Evolutionary conservation across 2,888 invertebrate species (phyloP), one percentile per base, ranked within the genome.

Genomic region (Resseliella maxima): DNA sequence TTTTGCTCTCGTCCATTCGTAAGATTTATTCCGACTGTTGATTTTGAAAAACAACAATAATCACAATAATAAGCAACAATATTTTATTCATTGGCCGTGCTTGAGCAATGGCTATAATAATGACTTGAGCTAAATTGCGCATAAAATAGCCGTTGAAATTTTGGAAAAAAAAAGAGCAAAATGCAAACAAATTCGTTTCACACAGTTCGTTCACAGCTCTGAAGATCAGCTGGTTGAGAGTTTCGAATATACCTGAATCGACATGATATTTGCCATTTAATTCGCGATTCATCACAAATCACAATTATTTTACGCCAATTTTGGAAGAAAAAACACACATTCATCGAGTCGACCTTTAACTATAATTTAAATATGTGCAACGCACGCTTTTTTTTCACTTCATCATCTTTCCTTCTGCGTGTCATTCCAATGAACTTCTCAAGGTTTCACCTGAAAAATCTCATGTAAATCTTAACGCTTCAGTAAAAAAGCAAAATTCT

Each of bases 401-500:
- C 59, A 27, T 15, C 24, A 24, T 15, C 3, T 15, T 59, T 59
- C 24, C 24, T 72, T 24, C 5, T 31, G 72, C 31, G 1, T 27
- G 72, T 72, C 31, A 72, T 35, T 72, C 35, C 72, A 15, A n/a
- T n/a, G 31, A 72, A 72, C 15, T 21, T 0, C 31, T 72, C 72
- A 72, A 72, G 72, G 72, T 72, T 72, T 59, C 12, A 72, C 27
- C 0, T 31, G 72, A 72, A n/a, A n/a, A 31, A 72, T 72, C 72
- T 31, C 72, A 35, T 35, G 18, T 31, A 50, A 59, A 31, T 72
- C 31, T 31, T 72, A 5, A 31, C 72, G 72, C 12, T 72, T 72
- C 31, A 72, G 72, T 31, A n/a, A n/a, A n/a, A n/a, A n/a, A n/a
- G n/a, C n/a, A 72, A 72, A 31, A 72, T 72, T 72, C 72, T 72